Conservation (phyloP, 1,140 invertebrate species). For the Drosophila pseudoobscura region DNA sequence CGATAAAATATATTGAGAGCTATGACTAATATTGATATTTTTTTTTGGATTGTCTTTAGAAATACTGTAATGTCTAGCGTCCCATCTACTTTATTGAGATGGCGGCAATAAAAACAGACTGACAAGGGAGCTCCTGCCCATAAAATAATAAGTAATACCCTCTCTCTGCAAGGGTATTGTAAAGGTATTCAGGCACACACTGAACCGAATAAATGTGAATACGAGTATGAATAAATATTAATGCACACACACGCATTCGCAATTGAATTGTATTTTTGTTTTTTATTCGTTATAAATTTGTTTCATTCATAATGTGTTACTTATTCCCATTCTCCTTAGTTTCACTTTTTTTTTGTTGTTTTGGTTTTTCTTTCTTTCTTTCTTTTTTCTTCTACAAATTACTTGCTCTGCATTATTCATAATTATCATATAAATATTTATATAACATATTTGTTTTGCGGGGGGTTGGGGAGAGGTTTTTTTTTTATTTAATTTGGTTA, state of each 20-base stretch:
- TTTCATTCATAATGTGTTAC: slow-evolving; percentile 57
- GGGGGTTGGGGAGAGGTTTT: slow-evolving; percentile 16
- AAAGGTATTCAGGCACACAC: slow-evolving; percentile 62
- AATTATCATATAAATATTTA: slow-evolving; percentile 78
- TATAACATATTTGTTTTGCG: slow-evolving; percentile 53
- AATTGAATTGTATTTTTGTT: slow-evolving; percentile 60
- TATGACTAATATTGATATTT: too few relatives aligned
- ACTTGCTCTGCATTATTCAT: slow-evolving; percentile 74
- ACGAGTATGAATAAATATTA: slow-evolving; percentile 63
- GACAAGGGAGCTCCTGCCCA: too few relatives aligned
- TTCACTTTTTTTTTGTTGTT: slow-evolving; percentile 31
- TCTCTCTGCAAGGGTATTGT: too few relatives aligned
- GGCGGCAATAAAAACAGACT: too few relatives aligned
- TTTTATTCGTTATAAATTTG: slow-evolving; percentile 61
- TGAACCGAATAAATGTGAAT: slow-evolving; percentile 44
- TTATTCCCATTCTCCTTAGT: slow-evolving; percentile 53
- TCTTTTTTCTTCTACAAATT: slow-evolving; percentile 65
- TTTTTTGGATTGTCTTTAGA: too few relatives aligned
- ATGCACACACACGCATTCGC: slow-evolving; percentile 56
- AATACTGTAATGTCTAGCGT: too few relatives aligned
- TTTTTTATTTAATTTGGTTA: slow-evolving; percentile 17
- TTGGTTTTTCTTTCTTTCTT: slow-evolving; percentile 27
- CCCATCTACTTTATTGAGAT: too few relatives aligned
- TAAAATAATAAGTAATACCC: too few relatives aligned
- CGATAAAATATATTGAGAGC: too few relatives aligned